A percentile compares a stretch with the other conserved stretches of the same genome.
phyloP scores from a whole-genome alignment of 2,888 invertebrate genomes.

The Macrostomum cliftonense region DNA sequence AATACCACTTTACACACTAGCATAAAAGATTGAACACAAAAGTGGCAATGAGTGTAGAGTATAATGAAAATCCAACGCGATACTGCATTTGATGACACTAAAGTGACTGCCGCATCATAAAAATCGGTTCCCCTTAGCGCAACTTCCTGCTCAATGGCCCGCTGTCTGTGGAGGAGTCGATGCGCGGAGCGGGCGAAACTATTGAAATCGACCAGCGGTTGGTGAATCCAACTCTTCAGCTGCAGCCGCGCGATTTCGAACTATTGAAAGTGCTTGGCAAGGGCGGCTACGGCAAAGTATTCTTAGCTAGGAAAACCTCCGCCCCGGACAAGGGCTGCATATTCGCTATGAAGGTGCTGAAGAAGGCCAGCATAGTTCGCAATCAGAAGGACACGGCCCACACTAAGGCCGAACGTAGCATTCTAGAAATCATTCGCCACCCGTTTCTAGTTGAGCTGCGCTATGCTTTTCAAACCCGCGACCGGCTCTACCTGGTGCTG shows the following conservation, averaged over 20 bases:
- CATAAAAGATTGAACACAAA: too few species aligned
- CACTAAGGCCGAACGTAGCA: constrained; percentile 97
- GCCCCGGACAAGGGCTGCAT: constrained; percentile 76
- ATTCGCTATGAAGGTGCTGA: constrained; percentile 96
- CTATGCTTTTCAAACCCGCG: constrained; percentile 98
- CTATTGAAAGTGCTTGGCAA: constrained; percentile 77
- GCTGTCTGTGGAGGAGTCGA: too few species aligned
- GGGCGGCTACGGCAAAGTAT: constrained; percentile 96
- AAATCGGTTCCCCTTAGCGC: too few species aligned
- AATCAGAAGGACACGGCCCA: constrained; percentile 99
- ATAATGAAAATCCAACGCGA: too few species aligned
- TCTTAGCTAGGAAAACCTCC: constrained; percentile 62
- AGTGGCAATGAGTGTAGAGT: too few species aligned
- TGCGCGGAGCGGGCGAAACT: too few species aligned
- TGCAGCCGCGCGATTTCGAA: constrained; percentile 61
- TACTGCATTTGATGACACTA: too few species aligned
- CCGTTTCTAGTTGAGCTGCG: constrained; percentile 96
- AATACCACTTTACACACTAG: too few species aligned
- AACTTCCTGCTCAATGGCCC: too few species aligned
- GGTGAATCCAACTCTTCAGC: too few species aligned
- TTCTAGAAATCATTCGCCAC: constrained; percentile 93
- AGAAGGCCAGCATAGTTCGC: constrained; percentile 77
- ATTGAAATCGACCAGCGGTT: too few species aligned
- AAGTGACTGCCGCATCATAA: too few species aligned
- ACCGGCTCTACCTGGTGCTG: constrained; percentile 91